Evolutionary conservation across 2,888 invertebrate species (phyloP), one percentile per base, ranked within the genome.

Genomic region (Ophioninae sp.): DNA sequence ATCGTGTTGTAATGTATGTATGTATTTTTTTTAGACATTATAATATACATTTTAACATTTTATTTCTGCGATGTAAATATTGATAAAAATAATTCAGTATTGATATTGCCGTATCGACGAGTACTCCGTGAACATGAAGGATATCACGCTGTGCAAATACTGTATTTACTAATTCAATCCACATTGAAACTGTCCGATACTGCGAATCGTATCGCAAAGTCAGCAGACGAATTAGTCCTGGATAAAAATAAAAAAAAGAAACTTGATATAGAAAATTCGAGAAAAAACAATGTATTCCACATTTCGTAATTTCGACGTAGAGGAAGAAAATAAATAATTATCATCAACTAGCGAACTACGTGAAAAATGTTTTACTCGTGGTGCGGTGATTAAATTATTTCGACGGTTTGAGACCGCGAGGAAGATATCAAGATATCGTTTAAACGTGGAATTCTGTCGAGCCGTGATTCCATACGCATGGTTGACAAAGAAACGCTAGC

Each of bases 371-470:
- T 51, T 20, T 23, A 17, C 2, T 23, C 17, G 44, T 17, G 6
- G 2, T 1, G 44, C 6, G 17, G 13, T 65, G 10, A 41, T 65
- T 65, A 20, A 65, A 65, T 65, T 39, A 41, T 41, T 65, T 51
- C 51, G 22, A 13, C 44, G 8, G 22, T 23, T 13, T 68, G 51
- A 51, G 23, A n/a, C 51, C 8, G 22, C 17, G 44, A 23, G 23
- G 44, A 13, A 68, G 8, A 68, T 51, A 51, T 68, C 23, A 22
- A 23, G 68, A 51, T 23, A 68, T 68, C 51, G 68, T 68, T 68
- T 23, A 8, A 68, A 68, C 58, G 59, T 72, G 41, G 22, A 67
- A 23, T 23, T 17, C 7, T 68, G 68, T 51, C 17, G 51, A 51
- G 51, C 51, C 51, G 17, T 10, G 51, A 51, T 10, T 17, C 17